Base-by-base conservation (phyloP, 2,113 vertebrate genomes). In the Nothoprocta pentlandii region DNA sequence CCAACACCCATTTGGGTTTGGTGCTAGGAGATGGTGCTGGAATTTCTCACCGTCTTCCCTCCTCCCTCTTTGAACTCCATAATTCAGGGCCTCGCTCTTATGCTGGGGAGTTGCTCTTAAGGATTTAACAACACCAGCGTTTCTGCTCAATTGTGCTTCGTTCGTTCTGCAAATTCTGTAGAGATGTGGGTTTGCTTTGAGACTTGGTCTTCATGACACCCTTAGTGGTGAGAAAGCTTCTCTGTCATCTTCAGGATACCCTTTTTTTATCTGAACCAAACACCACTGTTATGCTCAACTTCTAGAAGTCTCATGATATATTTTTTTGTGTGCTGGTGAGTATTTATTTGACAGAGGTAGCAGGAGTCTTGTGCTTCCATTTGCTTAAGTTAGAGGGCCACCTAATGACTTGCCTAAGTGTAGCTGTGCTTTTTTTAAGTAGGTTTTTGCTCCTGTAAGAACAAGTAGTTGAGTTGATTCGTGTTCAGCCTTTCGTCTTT, bases 311-410 rank as follows among this genome's bases (percentile, higher is more conserved):
- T 14, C 7, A 42, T 86, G 54, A 14, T 3, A 1, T 25, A 3
- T 8, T 90, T 54, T 54, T 22, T 49, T 2, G 46, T 36, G 12
- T 11, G 3, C 17, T 54, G 41, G 7, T 62, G 70, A 44, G 34
- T 85, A 53, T 32, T 44, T 87, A 53, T 32, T 44, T 68, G 39
- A 2, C 9, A 20, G 79, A 46, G 16, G 11, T 71, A 14, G 4
- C 28, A 53, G 21, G 12, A 58, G 34, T 51, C 23, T 78, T 89
- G 61, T 84, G 28, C 34, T 94, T 68, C 73, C 15, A 10, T 77
- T 87, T 64, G 17, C 53, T 95, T 22, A 85, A 92, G 85, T 95
- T 87, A 94, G 94, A 62, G 93, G 70, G 96, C 96, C 96, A 96
- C 92, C 96, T 96, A 92, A 96, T 94, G 93, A 94, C 85, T 83